phyloP scores from a whole-genome alignment of 1,140 invertebrate genomes.

The Aphelinus certus region DNA sequence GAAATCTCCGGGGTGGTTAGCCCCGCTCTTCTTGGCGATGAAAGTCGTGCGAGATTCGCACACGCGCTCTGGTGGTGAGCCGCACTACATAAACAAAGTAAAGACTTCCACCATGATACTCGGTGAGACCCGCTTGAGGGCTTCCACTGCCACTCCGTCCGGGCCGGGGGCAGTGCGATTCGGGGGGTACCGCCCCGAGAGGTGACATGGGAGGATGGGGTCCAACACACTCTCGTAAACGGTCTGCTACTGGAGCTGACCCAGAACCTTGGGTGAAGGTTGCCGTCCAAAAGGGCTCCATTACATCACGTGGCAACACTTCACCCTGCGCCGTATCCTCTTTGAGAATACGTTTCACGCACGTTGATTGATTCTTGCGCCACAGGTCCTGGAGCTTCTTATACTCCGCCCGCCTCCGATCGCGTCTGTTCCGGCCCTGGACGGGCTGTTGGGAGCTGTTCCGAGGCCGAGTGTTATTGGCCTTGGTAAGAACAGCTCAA shows the following conservation, averaged over 20 bases:
- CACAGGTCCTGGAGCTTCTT: conserved; percentile 33
- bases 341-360: neutral
- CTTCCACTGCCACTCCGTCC: conserved; percentile 18
- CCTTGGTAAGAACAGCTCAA: conserved; percentile 1
- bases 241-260: neutral
- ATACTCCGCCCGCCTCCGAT: conserved; percentile 35
- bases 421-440: neutral
- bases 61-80: conserved; percentile 1
- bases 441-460: too few species aligned
- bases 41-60: conserved; percentile 37
- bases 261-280: neutral
- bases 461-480: neutral
- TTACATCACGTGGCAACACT: neutral
- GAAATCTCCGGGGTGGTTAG: conserved; percentile 29
- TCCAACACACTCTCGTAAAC: neutral
- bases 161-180: conserved; percentile 22
- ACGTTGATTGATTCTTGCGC: conserved; percentile 32
- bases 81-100: conserved; percentile 26
- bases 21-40: conserved; percentile 44
- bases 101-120: neutral
- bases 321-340: neutral
- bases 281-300: conserved; percentile 30
- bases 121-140: neutral
- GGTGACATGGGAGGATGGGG: conserved; percentile 13
- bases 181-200: neutral